phyloP scores from a whole-genome alignment of 2,888 invertebrate genomes.

The Phorcus lineatus region DNA sequence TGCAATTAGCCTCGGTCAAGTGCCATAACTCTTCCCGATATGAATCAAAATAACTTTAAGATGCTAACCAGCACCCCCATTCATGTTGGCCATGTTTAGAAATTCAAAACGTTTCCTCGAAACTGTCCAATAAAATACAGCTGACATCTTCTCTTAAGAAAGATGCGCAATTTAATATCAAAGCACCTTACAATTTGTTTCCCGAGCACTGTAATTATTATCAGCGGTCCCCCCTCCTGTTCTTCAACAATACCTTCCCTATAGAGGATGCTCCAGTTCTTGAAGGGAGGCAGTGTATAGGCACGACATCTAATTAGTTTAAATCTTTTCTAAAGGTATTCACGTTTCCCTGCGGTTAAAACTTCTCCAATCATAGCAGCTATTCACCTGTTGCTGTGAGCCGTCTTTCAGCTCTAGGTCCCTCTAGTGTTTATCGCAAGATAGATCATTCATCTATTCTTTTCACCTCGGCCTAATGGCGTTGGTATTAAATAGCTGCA shows the following conservation, averaged over 20 bases:
- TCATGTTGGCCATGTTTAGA: not conserved
- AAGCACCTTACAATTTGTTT: not conserved
- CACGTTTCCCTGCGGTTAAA: not conserved
- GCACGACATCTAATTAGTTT: constrained; percentile 14
- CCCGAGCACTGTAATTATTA: constrained; percentile 8
- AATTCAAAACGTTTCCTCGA: not conserved
- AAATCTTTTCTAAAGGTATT: constrained; percentile 20
- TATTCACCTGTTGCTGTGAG: constrained; percentile 18
- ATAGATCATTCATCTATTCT: constrained; percentile 17
- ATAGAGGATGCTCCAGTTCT: not conserved
- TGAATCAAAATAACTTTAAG: no score
- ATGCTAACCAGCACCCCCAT: no score
- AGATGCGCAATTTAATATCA: constrained; percentile 15
- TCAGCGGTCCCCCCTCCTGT: no score
- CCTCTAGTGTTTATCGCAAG: constrained; percentile 9
- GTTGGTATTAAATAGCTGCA: not conserved
- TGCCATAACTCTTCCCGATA: no score
- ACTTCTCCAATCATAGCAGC: not conserved
- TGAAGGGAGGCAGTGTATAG: not conserved
- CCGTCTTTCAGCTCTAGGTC: not conserved
- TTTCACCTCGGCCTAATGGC: not conserved
- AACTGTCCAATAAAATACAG: not conserved
- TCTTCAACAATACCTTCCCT: not conserved
- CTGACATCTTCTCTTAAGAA: constrained; percentile 10
- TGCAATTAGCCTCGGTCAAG: no score